Evolutionary conservation across 2,888 invertebrate species (phyloP).

Genomic region (Nomada fucata): DNA sequence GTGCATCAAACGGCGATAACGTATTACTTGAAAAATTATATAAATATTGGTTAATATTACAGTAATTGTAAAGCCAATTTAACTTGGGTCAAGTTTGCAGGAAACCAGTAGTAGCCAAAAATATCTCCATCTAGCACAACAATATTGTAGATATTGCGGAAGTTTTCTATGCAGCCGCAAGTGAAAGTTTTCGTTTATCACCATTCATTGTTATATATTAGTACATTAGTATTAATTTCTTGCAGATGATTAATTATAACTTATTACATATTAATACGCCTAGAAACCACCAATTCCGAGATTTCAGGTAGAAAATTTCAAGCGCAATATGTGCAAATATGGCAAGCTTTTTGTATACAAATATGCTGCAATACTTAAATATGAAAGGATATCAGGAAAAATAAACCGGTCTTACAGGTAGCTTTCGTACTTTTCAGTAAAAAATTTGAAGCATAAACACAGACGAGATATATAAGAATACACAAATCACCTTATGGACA

Average conservation of each 20-base stretch:
- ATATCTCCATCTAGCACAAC: not conserved
- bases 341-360: not conserved
- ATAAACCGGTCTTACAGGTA: not conserved
- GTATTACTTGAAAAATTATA: too few species aligned
- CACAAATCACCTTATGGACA: too few species aligned
- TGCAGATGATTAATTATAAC: too few species aligned
- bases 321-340: not conserved
- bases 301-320: too few species aligned
- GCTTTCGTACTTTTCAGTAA: not conserved
- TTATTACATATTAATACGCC: not conserved
- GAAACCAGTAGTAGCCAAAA: constrained; percentile 6
- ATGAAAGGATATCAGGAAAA: not conserved
- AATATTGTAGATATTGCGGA: not conserved
- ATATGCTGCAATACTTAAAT: too few species aligned
- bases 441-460: not conserved
- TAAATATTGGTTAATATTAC: too few species aligned
- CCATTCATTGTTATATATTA: not conserved
- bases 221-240: not conserved
- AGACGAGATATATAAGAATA: too few species aligned
- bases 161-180: not conserved
- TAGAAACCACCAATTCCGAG: too few species aligned
- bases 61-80: not conserved
- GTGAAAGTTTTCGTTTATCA: not conserved
- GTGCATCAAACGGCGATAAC: too few species aligned
- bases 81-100: constrained; percentile 16